Evolutionary conservation across 2,113 vertebrate genomes (phyloP).

Genomic region (Aleadryas rufinucha): DNA sequence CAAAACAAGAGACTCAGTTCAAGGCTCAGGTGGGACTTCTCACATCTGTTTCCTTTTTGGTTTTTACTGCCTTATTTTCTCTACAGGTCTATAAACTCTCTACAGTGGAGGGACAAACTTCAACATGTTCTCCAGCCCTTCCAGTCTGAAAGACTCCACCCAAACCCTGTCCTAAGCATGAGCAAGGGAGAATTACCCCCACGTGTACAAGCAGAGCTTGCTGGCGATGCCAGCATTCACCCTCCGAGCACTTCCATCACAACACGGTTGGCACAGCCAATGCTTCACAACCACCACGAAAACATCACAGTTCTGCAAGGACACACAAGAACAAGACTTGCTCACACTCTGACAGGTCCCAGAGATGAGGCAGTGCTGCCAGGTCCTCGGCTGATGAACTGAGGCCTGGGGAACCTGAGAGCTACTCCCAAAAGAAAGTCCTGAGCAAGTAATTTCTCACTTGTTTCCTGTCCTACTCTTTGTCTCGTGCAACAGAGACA

Average conservation of each 20-base stretch:
- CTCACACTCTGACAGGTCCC: background rate
- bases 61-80: background rate
- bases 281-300: background rate
- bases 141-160: background rate
- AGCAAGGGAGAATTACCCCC: background rate
- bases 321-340: background rate
- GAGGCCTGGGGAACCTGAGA: background rate
- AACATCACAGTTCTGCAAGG: background rate
- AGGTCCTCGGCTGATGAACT: fast-evolving
- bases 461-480: background rate
- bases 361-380: background rate
- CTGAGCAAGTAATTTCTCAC: background rate
- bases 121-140: background rate
- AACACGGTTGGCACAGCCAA: background rate
- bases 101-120: background rate
- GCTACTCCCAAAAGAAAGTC: background rate
- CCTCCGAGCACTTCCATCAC: background rate
- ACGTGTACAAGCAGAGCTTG: background rate
- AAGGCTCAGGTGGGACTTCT: background rate
- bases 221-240: background rate
- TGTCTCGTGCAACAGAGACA: background rate
- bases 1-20: background rate
- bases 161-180: background rate
- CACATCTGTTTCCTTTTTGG: background rate
- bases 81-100: background rate